Conservation (phyloP, 2,113 vertebrate species). For the Heterochromis multidens region DNA sequence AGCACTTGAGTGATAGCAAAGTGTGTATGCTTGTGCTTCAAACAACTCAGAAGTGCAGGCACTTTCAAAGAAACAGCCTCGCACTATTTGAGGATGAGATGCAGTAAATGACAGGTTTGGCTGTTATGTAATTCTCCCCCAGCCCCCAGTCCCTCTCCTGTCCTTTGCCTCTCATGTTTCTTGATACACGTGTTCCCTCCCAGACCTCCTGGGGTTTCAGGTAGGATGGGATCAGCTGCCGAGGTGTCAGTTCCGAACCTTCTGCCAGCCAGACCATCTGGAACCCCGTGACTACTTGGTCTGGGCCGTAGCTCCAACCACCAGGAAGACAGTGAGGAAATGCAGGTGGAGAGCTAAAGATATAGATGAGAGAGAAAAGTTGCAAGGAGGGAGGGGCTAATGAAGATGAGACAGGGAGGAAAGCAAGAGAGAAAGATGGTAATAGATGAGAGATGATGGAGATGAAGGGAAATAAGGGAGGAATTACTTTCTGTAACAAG, state of each 20-base stretch:
- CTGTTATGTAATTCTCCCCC: slow-evolving; percentile 43
- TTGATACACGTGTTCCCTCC: slow-evolving; percentile 15
- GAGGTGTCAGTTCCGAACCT: slow-evolving; percentile 40
- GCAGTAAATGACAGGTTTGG: slow-evolving; percentile 54
- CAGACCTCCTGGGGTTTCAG: slow-evolving; percentile 30
- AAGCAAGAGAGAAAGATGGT: slow-evolving; percentile 16
- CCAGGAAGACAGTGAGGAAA: neutral
- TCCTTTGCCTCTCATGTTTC: slow-evolving; percentile 46
- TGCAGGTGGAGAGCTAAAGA: slow-evolving; percentile 6
- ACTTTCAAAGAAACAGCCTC: slow-evolving; percentile 44
- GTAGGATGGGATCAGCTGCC: slow-evolving; percentile 53
- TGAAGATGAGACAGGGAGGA: slow-evolving; percentile 29
- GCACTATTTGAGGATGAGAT: slow-evolving; percentile 45
- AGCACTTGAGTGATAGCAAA: slow-evolving; percentile 43
- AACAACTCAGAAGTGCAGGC: slow-evolving; percentile 32
- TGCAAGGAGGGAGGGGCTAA: neutral
- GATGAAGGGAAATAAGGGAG: slow-evolving; percentile 23
- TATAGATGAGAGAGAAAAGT: neutral
- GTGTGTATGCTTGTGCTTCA: slow-evolving; percentile 41
- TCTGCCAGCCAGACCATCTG: slow-evolving; percentile 59
- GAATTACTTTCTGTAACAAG: neutral
- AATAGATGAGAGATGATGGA: slow-evolving; percentile 38
- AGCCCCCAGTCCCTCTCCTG: slow-evolving; percentile 16
- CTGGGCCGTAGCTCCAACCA: neutral
- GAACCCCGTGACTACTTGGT: slow-evolving; percentile 26